phyloP scores from a whole-genome alignment of 2,888 invertebrate genomes.

The Archaeoteleia sp. region DNA sequence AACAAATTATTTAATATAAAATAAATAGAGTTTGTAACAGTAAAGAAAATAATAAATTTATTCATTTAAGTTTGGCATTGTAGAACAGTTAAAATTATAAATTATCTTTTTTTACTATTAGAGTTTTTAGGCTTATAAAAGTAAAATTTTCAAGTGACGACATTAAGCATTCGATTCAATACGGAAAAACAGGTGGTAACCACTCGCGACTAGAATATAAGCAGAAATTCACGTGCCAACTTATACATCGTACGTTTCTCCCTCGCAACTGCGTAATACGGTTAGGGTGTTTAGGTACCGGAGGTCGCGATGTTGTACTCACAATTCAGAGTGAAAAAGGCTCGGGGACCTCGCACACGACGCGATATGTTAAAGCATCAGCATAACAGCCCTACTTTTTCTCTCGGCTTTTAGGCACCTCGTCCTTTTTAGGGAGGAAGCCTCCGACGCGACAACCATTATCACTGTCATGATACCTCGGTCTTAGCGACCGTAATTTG shows the following conservation, averaged over 20 bases:
- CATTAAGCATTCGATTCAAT: constrained; percentile 38
- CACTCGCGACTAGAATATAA: constrained; percentile 28
- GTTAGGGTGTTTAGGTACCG: constrained; percentile 51
- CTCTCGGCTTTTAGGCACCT: constrained; percentile 60
- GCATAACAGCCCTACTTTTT: constrained; percentile 62
- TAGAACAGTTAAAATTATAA: too few species aligned
- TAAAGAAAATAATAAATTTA: not conserved
- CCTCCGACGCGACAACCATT: constrained; percentile 34
- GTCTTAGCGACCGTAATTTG: too few species aligned
- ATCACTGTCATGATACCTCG: too few species aligned
- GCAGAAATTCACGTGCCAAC: constrained; percentile 33
- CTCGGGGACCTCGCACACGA: constrained; percentile 18
- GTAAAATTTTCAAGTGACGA: not conserved
- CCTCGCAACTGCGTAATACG: constrained; percentile 39
- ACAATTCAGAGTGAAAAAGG: constrained; percentile 56
- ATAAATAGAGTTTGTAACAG: too few species aligned
- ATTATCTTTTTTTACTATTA: constrained; percentile 8
- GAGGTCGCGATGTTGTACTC: constrained; percentile 44
- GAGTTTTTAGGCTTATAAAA: not conserved
- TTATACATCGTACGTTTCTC: constrained; percentile 33
- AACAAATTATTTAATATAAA: too few species aligned
- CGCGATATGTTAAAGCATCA: constrained; percentile 62
- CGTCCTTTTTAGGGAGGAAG: constrained; percentile 29
- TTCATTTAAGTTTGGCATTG: not conserved
- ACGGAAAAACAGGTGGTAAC: constrained; percentile 22